A percentile compares a stretch with the other conserved stretches of the same genome.
Evolutionary conservation across 2,888 invertebrate genomes (phyloP).

Genomic region (Cephus pulcher): DNA sequence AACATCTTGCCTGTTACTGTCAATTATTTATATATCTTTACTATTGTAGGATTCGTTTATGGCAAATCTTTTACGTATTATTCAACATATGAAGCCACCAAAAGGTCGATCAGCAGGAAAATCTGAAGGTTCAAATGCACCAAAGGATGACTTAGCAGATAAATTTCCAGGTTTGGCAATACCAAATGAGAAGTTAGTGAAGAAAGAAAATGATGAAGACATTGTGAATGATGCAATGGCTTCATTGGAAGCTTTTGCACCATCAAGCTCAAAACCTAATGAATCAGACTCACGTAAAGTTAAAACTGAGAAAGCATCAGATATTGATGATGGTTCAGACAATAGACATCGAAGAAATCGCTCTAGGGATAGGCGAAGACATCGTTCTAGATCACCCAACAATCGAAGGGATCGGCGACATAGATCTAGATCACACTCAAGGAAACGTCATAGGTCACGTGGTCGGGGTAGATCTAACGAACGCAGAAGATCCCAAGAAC

Average conservation of each 20-base stretch:
- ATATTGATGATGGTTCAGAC: constrained; percentile 51
- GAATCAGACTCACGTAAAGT: constrained; percentile 26
- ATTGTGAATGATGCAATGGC: constrained; percentile 87
- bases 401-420: constrained; percentile 34
- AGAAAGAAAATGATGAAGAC: constrained; percentile 58
- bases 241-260: constrained; percentile 86
- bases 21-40: constrained; percentile 16
- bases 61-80: constrained; percentile 91
- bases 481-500: constrained; percentile 55
- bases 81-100: constrained; percentile 91
- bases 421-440: constrained; percentile 31
- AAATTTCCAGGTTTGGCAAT: constrained; percentile 87
- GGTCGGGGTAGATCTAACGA: constrained; percentile 57
- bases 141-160: constrained; percentile 71
- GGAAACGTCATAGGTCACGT: constrained; percentile 47
- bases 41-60: constrained; percentile 85
- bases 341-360: constrained; percentile 50
- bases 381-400: constrained; percentile 29
- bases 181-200: constrained; percentile 75
- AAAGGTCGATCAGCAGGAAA: constrained; percentile 47
- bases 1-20: neutral
- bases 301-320: constrained; percentile 45
- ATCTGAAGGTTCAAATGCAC: constrained; percentile 38
- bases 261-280: constrained; percentile 68
- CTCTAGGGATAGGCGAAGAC: constrained; percentile 37